These are phyloP conservation scores for Lytechinus pictus DNA, from an alignment of 35 echinoderm and acorn worm genomes.

Conservation along the genomic window DNA sequence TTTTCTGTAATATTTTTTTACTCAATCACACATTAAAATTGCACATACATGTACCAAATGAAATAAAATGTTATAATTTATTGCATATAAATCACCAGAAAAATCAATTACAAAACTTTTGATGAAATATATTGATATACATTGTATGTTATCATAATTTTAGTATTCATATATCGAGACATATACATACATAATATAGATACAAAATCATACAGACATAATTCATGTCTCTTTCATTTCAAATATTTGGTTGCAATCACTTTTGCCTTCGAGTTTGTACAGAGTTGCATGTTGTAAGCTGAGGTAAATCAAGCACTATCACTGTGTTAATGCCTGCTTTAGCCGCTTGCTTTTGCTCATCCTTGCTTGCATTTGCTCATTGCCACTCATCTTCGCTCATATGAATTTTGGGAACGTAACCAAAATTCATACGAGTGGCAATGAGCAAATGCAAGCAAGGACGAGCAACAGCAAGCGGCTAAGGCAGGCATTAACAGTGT, in stretches of 20 bases:
- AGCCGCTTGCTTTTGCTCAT: no score
- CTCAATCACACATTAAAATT: background rate
- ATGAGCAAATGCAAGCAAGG: no score
- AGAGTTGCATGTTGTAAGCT: background rate
- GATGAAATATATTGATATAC: background rate
- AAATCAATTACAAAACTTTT: background rate
- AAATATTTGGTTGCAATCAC: background rate
- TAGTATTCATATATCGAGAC: background rate
- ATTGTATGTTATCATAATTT: constrained; percentile 10
- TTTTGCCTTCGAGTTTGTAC: background rate
- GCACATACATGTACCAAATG: background rate
- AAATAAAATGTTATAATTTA: background rate
- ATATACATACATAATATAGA: background rate
- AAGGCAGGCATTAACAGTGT: no score
- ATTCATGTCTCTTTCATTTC: background rate
- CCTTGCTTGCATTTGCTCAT: no score
- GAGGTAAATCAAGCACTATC: no score
- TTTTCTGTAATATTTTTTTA: background rate
- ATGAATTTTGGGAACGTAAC: no score
- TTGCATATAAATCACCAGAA: background rate
- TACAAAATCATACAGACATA: background rate
- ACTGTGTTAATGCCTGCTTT: no score
- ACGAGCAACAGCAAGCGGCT: no score
- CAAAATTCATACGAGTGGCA: no score
- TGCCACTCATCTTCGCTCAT: no score